Evolutionary conservation across 30 jellyfish, hydroid and myxozoan species (phyloP).

Genomic region (Haliclystus octoradiatus): DNA sequence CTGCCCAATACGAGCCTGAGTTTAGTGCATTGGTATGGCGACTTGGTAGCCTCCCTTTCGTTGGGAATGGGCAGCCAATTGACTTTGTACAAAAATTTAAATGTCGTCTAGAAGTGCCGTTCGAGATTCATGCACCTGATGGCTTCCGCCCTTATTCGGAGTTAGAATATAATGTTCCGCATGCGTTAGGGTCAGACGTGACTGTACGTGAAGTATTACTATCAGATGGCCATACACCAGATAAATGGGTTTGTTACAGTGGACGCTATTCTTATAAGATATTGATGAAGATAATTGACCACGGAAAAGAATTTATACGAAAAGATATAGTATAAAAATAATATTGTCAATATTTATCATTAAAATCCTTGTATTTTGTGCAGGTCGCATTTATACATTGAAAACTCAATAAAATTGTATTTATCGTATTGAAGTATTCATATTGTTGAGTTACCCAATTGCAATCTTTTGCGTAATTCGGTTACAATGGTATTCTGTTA

Average conservation of each 20-base stretch:
- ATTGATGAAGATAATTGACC: slow-evolving; percentile 22
- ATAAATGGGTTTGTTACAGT: slow-evolving; percentile 82
- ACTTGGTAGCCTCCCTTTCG: slow-evolving; percentile 55
- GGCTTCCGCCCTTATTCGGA: slow-evolving; percentile 46
- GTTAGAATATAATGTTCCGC: slow-evolving; percentile 59
- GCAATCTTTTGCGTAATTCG: too few species aligned
- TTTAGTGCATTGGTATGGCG: slow-evolving; percentile 69
- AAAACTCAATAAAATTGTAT: too few species aligned
- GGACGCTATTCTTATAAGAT: slow-evolving; percentile 46
- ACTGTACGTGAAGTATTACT: slow-evolving; percentile 52
- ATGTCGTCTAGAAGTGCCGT: slow-evolving; percentile 55
- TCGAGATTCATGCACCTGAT: slow-evolving; percentile 50
- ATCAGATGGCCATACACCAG: slow-evolving; percentile 52
- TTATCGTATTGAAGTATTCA: too few species aligned
- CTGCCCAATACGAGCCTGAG: slow-evolving; percentile 79
- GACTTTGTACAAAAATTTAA: slow-evolving; percentile 69
- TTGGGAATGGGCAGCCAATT: slow-evolving; percentile 40
- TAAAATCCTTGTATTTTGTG: too few species aligned
- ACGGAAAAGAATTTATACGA: too few species aligned
- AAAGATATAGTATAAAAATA: too few species aligned
- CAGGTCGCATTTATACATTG: too few species aligned
- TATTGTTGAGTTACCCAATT: too few species aligned
- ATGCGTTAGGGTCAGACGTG: slow-evolving; percentile 56
- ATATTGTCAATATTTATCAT: too few species aligned
- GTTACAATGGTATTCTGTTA: too few species aligned